phyloP scores from a whole-genome alignment of 37 sponge, comb jelly and placozoan species.

The Mnemiopsis leidyi region DNA sequence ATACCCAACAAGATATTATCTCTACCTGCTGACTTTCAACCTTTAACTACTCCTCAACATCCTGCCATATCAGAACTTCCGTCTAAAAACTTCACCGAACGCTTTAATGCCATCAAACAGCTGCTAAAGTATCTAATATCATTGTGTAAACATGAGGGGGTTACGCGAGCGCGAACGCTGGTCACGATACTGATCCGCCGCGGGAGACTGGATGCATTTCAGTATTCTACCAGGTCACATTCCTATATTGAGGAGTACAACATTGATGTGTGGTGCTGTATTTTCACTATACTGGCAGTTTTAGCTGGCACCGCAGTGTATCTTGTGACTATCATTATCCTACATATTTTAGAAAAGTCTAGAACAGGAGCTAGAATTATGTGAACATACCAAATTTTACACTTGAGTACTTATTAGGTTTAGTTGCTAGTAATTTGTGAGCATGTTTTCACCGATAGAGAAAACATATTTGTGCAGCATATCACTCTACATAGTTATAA shows the following conservation, averaged over 20 bases:
- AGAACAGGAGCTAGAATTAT: not conserved
- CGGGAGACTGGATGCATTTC: constrained; percentile 15
- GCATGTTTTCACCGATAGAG: too few relatives aligned
- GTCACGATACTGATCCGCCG: not conserved
- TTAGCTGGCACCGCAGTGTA: not conserved
- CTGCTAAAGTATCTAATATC: constrained; percentile 3
- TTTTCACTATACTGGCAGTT: not conserved
- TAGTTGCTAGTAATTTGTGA: too few relatives aligned
- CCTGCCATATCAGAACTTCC: not conserved
- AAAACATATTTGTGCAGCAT: too few relatives aligned
- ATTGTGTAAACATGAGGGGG: not conserved
- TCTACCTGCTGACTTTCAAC: not conserved
- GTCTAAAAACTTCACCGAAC: not conserved
- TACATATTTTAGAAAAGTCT: not conserved
- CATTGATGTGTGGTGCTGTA: constrained; percentile 57
- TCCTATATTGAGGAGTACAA: constrained; percentile 11
- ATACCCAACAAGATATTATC: not conserved
- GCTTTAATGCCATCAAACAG: constrained; percentile 10
- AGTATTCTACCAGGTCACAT: not conserved
- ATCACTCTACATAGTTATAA: too few relatives aligned
- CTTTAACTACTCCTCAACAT: not conserved
- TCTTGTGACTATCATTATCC: not conserved
- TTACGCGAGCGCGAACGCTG: not conserved
- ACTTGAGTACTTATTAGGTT: too few relatives aligned
- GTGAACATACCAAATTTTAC: too few relatives aligned